These are phyloP conservation scores for Vanessa atalanta DNA, from an alignment of 1,140 invertebrate species.

Conservation along the genomic window DNA sequence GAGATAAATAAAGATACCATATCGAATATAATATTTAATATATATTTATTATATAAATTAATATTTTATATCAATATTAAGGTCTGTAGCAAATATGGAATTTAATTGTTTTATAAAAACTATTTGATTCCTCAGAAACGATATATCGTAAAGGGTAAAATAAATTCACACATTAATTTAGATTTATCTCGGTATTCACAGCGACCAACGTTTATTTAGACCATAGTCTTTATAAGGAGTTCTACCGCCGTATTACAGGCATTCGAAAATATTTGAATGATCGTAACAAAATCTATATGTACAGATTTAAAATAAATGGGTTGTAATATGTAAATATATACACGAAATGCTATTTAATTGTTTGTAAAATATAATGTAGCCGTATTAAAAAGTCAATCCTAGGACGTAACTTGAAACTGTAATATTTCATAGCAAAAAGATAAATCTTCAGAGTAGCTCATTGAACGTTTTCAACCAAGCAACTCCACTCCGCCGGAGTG, in stretches of 20 bases:
- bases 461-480: slow-evolving; percentile 8
- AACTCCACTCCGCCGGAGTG: slow-evolving; percentile 10
- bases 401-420: background rate
- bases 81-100: no score
- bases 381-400: slow-evolving; percentile 11
- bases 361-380: background rate
- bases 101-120: no score
- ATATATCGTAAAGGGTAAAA: background rate
- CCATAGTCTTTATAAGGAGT: no score
- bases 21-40: no score
- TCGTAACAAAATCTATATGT: no score
- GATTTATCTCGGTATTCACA: background rate
- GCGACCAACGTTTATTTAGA: background rate
- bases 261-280: no score
- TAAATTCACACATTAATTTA: background rate
- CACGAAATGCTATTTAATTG: background rate
- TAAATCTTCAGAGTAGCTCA: slow-evolving; percentile 10
- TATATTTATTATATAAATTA: no score
- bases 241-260: no score
- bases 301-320: no score
- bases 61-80: no score
- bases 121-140: background rate
- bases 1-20: no score
- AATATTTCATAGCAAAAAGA: slow-evolving; percentile 14
- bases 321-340: no score